Conservation (phyloP, 2,888 invertebrate genomes). For the Galerucella nymphaeae region DNA sequence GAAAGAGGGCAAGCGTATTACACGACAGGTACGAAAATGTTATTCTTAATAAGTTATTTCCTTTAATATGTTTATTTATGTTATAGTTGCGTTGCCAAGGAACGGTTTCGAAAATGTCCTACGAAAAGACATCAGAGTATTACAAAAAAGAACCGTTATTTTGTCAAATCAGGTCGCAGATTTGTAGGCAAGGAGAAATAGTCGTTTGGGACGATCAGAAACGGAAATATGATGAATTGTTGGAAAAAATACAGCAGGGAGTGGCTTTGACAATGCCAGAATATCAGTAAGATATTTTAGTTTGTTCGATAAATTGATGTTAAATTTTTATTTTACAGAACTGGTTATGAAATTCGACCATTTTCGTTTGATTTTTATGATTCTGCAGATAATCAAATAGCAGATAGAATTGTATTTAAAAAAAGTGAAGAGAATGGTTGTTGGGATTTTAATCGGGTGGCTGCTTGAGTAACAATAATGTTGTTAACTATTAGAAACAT, state of each 20-base stretch:
- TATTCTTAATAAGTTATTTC: not conserved
- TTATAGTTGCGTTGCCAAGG: constrained; percentile 66
- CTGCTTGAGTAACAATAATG: not conserved
- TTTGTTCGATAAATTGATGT: not conserved
- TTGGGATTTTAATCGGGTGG: constrained; percentile 21
- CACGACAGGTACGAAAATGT: constrained; percentile 54
- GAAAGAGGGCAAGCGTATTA: constrained; percentile 48
- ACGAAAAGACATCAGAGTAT: constrained; percentile 57
- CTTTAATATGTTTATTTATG: not conserved
- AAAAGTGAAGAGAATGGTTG: constrained; percentile 6
- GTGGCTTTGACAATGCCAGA: constrained; percentile 62
- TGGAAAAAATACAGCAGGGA: constrained; percentile 54
- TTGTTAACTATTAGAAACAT: not conserved
- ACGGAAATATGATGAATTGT: constrained; percentile 62
- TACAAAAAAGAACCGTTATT: constrained; percentile 65
- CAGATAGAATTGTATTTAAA: constrained; percentile 25
- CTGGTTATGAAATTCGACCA: constrained; percentile 22
- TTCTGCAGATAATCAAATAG: constrained; percentile 13
- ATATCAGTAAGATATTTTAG: constrained; percentile 63
- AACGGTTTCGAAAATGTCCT: constrained; percentile 57
- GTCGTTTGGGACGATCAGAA: constrained; percentile 66
- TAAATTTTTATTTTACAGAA: constrained; percentile 12
- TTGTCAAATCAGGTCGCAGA: constrained; percentile 62
- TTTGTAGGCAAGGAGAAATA: constrained; percentile 64
- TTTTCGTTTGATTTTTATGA: constrained; percentile 24